phyloP scores from a whole-genome alignment of 2,797 vertebrate species.

The Typhlichthys eigenmanni region DNA sequence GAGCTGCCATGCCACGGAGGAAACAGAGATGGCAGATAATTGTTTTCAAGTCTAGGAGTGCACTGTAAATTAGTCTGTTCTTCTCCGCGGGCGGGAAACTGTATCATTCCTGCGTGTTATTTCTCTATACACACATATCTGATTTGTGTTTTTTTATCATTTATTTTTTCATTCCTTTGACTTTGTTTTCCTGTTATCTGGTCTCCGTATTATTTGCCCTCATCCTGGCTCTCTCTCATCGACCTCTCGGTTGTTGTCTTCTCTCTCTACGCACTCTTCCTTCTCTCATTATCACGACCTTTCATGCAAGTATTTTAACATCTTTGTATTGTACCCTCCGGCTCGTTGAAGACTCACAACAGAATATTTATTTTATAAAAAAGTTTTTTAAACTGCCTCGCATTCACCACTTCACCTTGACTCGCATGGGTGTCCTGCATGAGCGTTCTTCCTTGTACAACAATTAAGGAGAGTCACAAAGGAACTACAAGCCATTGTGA shows the following conservation, averaged over 20 bases:
- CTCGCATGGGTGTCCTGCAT: conserved; percentile 26
- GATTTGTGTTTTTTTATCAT: conserved; percentile 31
- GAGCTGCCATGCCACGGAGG: conserved; percentile 65
- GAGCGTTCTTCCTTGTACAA: conserved; percentile 20
- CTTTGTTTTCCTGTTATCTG: conserved; percentile 69
- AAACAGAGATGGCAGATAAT: conserved; percentile 77
- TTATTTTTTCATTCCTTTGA: conserved; percentile 30
- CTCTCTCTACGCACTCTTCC: conserved; percentile 10
- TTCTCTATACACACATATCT: conserved; percentile 40
- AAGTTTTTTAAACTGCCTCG: conserved; percentile 27
- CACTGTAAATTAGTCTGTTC: conserved; percentile 81
- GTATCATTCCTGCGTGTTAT: conserved; percentile 69
- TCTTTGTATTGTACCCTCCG: conserved; percentile 45
- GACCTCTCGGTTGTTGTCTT: conserved; percentile 28
- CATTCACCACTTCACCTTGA: conserved; percentile 42
- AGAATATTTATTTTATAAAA: background rate
- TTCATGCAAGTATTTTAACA: conserved; percentile 46
- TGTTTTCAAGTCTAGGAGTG: conserved; percentile 79
- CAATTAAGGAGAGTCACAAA: conserved; percentile 19
- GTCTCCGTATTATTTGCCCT: conserved; percentile 66
- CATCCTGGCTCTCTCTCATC: conserved; percentile 57
- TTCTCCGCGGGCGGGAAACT: conserved; percentile 64
- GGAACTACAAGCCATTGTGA: background rate
- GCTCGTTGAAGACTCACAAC: conserved; percentile 31
- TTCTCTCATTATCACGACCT: conserved; percentile 51